Evolutionary conservation across 2,113 vertebrate species (phyloP), one percentile per base, ranked within the genome.

Genomic region (Bos javanicus): DNA sequence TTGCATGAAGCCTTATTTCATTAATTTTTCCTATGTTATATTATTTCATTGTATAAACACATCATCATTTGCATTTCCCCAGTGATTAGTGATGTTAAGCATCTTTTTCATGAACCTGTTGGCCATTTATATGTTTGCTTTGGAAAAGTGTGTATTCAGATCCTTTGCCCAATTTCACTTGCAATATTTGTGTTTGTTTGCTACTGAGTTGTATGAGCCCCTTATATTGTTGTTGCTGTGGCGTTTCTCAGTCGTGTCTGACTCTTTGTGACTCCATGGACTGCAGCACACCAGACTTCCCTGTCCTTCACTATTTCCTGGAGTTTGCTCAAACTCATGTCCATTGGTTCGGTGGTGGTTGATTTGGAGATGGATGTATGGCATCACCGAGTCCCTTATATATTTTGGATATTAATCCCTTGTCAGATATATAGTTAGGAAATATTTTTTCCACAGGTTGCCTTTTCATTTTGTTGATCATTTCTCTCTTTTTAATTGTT

Each of bases 401-500:
- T 80, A 80, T 28, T 80, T 48, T 80, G 76, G 76, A 48, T 80
- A 80, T 80, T 91, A 91, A 60, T 25, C 46, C 56, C 30, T 50
- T 91, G 19, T 81, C 30, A 81, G 39, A 91, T 62, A 60, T n/a
- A 50, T 28, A 48, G 76, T 64, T 39, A 36, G 46, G 46, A 91
- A 82, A 64, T 28, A n/a, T 52, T 83, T 92, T 92, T 59, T 92
- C 23, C 60, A 64, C 28, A 92, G 17, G 48, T 10, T 82, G 21
- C 2, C 25, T 82, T 82, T 62, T 81, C 33, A 82, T 81, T 91
- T 91, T 62, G 76, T 52, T 36, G 76, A 81, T 56, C 10, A 2
- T 81, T 78, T 60, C 12, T 81, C 33, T 67, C 33, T 91, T 81
- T 71, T 71, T 64, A 96, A 94, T 80, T 98, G 96, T 97, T 48